phyloP scores from a whole-genome alignment of 2,113 vertebrate genomes.

The Etheostoma spectabile region DNA sequence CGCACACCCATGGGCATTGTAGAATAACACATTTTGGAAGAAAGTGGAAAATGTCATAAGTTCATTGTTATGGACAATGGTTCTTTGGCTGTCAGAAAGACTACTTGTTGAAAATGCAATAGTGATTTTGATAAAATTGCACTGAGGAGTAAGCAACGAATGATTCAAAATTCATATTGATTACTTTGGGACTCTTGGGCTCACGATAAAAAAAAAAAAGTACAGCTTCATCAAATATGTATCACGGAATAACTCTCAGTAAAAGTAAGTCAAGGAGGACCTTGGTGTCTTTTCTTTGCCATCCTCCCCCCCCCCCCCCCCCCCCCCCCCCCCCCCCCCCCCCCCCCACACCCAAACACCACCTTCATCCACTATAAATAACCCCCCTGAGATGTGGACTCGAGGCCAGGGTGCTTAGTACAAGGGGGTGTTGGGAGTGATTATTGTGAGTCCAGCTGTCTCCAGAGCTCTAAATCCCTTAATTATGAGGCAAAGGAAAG shows the following conservation, averaged over 20 bases:
- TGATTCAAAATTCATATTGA: slow-evolving; percentile 53
- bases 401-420: slow-evolving; percentile 57
- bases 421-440: slow-evolving; percentile 61
- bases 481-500: slow-evolving; percentile 74
- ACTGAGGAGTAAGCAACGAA: slow-evolving; percentile 2
- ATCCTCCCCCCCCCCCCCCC: not conserved
- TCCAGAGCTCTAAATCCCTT: slow-evolving; percentile 76
- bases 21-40: not conserved
- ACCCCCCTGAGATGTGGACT: slow-evolving; percentile 64
- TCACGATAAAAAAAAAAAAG: slow-evolving; percentile 52
- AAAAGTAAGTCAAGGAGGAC: slow-evolving; percentile 57
- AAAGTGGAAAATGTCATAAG: not conserved
- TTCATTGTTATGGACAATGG: not conserved
- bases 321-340: not conserved
- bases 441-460: slow-evolving; percentile 70
- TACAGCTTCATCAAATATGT: slow-evolving; percentile 65
- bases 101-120: slow-evolving; percentile 21
- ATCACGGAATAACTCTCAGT: slow-evolving; percentile 54
- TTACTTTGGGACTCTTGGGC: slow-evolving; percentile 49
- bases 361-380: slow-evolving; percentile 26
- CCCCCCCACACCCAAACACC: slow-evolving; percentile 12
- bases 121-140: slow-evolving; percentile 15
- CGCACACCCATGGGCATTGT: not conserved
- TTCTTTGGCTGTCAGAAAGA: not conserved
- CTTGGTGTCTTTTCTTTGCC: slow-evolving; percentile 43